Base-by-base conservation (phyloP, 2,888 invertebrate species). In the Meliscaeva auricollis region DNA sequence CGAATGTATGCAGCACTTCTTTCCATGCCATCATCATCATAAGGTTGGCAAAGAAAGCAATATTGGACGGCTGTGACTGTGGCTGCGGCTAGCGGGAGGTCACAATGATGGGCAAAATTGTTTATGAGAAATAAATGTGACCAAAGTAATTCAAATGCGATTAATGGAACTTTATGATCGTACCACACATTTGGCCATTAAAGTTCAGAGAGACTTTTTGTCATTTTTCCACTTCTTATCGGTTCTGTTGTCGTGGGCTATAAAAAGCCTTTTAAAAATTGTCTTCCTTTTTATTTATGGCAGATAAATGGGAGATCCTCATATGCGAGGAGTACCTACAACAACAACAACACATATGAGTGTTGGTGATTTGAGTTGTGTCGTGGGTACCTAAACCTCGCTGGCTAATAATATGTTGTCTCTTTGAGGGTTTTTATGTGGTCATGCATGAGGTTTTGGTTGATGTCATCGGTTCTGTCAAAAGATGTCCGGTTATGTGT, bases 131-230 rank as follows among this genome's bases (percentile, higher is more conserved):
- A 85, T 85, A 85, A 82, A 87, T 87, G 83, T 83, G 87, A 87
- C 88, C 90, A 89, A 90, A 90, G 90, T 89, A 88, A 90, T 90
- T 91, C 90, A 90, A 90, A 90, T 89, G 90, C 90, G 90, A 90
- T 90, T 91, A 89, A 89, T 90, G 90, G 91, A 90, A 91, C 89
- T 90, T 91, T 90, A 87, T 70, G 81, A 77, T 81, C 77, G 69
- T 74, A 77, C 74, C 81, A 81, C 87, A 82, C 77, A 76, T 76
- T 64, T 38, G 84, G 72, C 80, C 85, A 80, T 76, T 80, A 85
- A 75, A 76, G 66, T 73, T 76, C 75, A 60, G 73, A 60, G 72
- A 80, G 85, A 75, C 85, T 76, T 85, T 80, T 85, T 85, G 72
- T 80, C 80, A 80, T 85, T 80, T 85, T 80, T 85, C 85, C 85